These are phyloP conservation scores for Brienomyrus brachyistius DNA, from an alignment of 2,113 vertebrate species.

Conservation along the genomic window DNA sequence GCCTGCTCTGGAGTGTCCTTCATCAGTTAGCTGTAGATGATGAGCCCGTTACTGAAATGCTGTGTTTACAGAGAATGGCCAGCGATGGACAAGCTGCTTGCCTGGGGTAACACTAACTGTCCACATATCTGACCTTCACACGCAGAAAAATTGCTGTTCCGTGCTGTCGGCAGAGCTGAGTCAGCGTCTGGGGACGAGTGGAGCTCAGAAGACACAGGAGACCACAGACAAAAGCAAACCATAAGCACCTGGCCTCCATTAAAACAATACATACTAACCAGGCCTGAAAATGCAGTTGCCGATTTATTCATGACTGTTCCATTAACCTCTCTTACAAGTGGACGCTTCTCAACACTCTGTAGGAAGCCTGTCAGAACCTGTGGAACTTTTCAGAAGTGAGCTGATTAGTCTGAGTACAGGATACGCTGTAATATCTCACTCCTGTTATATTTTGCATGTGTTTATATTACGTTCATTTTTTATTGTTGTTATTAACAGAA, in stretches of 20 bases:
- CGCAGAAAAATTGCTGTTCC: constrained; percentile 76
- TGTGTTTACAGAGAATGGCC: not conserved
- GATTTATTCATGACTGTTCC: not conserved
- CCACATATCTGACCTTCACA: not conserved
- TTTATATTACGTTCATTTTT: not conserved
- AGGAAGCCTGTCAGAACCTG: not conserved
- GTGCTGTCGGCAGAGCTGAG: constrained; percentile 69
- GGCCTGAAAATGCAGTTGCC: not conserved
- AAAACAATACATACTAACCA: not conserved
- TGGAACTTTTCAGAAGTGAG: not conserved
- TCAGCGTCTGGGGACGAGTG: constrained; percentile 57
- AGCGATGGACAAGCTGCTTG: not conserved
- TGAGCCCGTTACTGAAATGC: not conserved
- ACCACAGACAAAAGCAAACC: constrained; percentile 63
- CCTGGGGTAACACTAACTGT: not conserved
- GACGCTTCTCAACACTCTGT: not conserved
- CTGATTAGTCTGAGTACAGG: not conserved
- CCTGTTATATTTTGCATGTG: not conserved
- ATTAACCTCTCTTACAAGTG: not conserved
- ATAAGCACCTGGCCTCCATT: constrained; percentile 32
- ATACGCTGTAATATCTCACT: not conserved
- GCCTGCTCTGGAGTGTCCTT: not conserved
- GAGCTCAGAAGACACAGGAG: constrained; percentile 49
- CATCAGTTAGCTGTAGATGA: not conserved
- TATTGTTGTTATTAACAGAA: not conserved